Evolutionary conservation across 2,888 invertebrate genomes (phyloP), one percentile per base, ranked within the genome.

Genomic region (Halocaridina rubra): DNA sequence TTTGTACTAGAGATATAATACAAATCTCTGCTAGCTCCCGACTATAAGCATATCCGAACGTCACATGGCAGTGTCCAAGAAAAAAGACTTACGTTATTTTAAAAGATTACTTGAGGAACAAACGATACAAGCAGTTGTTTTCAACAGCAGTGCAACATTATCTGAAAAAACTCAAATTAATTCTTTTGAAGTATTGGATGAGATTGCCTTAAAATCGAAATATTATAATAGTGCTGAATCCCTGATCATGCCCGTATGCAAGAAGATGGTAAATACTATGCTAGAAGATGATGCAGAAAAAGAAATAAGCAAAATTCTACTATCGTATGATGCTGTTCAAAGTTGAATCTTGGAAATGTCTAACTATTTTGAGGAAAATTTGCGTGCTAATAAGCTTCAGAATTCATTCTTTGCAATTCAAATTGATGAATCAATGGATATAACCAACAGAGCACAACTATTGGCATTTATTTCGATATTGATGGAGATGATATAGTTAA

Each of bases 401-500:
- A 33, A 32, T 46, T 46, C 22, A 53, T 46, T 29, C 39, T 76
- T 76, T 61, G 81, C 81, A 22, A 27, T 76, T 33, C 67, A 39
- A 64, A 24, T 27, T 8, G 81, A 64, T 30, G 61, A 75, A 46
- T 61, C 64, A n/a, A 74, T 59, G 0, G 80, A 80, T 24, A 75
- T 59, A 57, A 30, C 30, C 27, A 57, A 57, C 29, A 69, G 19
- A 29, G 77, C 32, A 22, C 61, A 77, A 32, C 32, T 77, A 64
- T 24, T 77, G 29, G 30, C 46, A 64, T 79, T 79, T 30, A 46
- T 79, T 67, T 69, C n/a, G 64, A 39, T 64, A 79, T 39, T 79
- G 33, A 69, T 77, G 64, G 39, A 22, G 30, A 22, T 61, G 39
- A 77, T 76, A 19, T n/a, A n/a, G n/a, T n/a, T n/a, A 32, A 46